Conservation (phyloP, 1,140 invertebrate species). For the Zophobas morio region DNA sequence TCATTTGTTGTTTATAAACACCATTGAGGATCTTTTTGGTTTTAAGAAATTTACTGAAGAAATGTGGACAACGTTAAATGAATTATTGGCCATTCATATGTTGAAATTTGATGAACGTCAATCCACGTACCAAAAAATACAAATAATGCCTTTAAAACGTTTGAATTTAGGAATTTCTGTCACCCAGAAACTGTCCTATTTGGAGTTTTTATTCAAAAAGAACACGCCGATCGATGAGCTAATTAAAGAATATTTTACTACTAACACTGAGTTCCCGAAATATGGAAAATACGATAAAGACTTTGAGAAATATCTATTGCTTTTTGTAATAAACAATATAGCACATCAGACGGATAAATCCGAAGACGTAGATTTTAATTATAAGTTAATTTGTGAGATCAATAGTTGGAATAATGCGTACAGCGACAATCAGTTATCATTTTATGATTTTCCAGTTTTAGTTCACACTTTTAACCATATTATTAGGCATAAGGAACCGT, state of each 20-base stretch:
- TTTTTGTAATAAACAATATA: background rate
- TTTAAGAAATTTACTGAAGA: conserved; percentile 15
- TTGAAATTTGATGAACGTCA: background rate
- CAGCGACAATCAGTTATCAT: conserved; percentile 1
- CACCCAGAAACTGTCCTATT: conserved; percentile 16
- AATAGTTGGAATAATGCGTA: background rate
- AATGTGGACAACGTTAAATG: conserved; percentile 9
- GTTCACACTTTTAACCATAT: background rate
- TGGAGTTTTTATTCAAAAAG: conserved; percentile 29
- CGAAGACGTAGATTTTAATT: background rate
- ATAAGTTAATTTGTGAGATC: conserved; percentile 4
- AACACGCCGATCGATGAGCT: background rate
- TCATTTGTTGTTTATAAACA: background rate
- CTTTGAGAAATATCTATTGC: conserved; percentile 12
- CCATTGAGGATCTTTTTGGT: background rate
- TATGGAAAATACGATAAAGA: background rate
- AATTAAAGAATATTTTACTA: background rate
- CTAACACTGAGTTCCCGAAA: background rate
- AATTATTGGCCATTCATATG: background rate
- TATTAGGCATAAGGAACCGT: background rate
- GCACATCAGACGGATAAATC: background rate
- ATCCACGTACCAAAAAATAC: background rate
- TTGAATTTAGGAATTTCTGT: background rate
- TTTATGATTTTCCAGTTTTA: conserved; percentile 6
- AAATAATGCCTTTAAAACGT: background rate